Base-by-base conservation (phyloP, 2,797 vertebrate species). In the Vultur gryphus region DNA sequence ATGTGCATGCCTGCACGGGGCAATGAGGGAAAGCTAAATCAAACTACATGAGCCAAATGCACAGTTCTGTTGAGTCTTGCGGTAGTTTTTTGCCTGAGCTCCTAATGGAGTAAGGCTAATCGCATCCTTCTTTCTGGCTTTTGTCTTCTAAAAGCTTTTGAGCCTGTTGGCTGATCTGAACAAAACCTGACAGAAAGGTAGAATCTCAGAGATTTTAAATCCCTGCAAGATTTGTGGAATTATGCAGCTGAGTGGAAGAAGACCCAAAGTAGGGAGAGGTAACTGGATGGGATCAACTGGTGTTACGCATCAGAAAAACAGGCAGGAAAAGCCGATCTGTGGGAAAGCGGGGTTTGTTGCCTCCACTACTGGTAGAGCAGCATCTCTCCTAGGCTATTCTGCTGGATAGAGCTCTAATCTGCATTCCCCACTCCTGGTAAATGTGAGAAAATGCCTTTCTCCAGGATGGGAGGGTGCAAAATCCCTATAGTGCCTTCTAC, bases 101-200 rank as follows among this genome's bases (percentile, higher is more conserved):
- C 28, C 65, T 72, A 19, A 51, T 48, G 62, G 58, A 65, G 33
- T 14, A 33, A 83, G 52, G 29, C 59, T 91, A 89, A 65, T 71
- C 62, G 33, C 48, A 21, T 44, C 75, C 66, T 85, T 59, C 48
- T 66, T 57, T 49, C 84, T 91, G 84, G 35, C 61, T 96, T 92
- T 92, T 85, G 87, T 93, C 82, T 96, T 92, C 78, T 79, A 10
- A 75, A 69, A 91, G 88, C 57, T 84, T 84, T 84, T 93, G 90
- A 94, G 72, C 72, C n/a, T 21, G 6, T 83, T 84, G 76, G 61
- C 76, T 90, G 78, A 62, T 70, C 62, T 70, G 81, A 92, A 55
- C 87, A 89, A 89, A 96, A 58, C 66, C 75, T 89, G 85, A 49
- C 49, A 93, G 91, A 46, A 95, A 78, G 54, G 71, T 28, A 66